phyloP scores from a whole-genome alignment of 2,113 vertebrate species.

The Podocnemis expansa region DNA sequence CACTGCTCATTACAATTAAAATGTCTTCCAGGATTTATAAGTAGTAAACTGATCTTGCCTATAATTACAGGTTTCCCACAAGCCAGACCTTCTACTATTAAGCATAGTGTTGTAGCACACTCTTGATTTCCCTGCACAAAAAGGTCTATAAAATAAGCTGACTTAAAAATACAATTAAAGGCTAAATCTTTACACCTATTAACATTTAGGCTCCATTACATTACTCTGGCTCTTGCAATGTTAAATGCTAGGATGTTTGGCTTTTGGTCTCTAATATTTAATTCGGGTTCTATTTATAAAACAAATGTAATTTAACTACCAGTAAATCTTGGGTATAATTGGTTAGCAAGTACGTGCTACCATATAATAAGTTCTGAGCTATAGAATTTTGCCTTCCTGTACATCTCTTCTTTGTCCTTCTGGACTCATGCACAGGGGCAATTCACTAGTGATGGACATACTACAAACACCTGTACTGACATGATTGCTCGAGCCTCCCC shows the following conservation, averaged over 20 bases:
- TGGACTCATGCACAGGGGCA: background rate
- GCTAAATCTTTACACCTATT: constrained; percentile 78
- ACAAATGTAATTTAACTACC: constrained; percentile 63
- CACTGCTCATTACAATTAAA: constrained; percentile 78
- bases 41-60: constrained; percentile 71
- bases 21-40: constrained; percentile 74
- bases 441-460: background rate
- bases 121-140: constrained; percentile 68
- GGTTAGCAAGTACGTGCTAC: constrained; percentile 69
- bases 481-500: background rate
- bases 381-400: background rate
- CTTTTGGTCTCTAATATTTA: constrained; percentile 62
- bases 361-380: constrained; percentile 50
- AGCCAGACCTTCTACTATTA: constrained; percentile 49
- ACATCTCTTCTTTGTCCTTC: background rate
- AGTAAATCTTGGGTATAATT: constrained; percentile 77
- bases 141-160: constrained; percentile 61
- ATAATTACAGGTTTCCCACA: constrained; percentile 73
- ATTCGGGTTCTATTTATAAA: constrained; percentile 68
- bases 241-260: constrained; percentile 70
- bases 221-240: constrained; percentile 71
- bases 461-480: background rate
- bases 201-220: constrained; percentile 76
- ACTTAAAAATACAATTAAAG: constrained; percentile 74
- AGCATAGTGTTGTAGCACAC: constrained; percentile 54